Conservation (phyloP, 1,140 invertebrate genomes). For the Drosophila serrata region DNA sequence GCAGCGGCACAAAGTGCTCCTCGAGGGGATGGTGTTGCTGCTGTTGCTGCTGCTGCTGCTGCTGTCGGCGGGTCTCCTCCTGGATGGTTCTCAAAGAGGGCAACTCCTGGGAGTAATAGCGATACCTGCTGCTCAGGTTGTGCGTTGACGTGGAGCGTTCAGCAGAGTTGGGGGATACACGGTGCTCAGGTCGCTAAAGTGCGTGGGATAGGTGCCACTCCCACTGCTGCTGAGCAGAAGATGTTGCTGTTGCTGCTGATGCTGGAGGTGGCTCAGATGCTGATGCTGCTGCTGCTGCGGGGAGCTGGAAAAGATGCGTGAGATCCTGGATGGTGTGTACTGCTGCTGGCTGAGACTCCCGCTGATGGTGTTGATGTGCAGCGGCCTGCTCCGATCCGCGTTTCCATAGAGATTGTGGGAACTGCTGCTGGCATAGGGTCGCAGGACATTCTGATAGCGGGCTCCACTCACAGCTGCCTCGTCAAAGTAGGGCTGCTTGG, state of each 20-base stretch:
- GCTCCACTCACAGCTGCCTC: constrained; percentile 58
- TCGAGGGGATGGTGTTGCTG: constrained; percentile 52
- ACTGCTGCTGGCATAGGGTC: constrained; percentile 68
- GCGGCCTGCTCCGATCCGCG: constrained; percentile 57
- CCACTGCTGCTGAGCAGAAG: constrained; percentile 33
- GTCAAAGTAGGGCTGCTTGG: constrained; percentile 46
- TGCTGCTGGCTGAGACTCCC: constrained; percentile 52
- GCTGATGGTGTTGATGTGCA: constrained; percentile 82
- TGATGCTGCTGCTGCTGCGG: constrained; percentile 86
- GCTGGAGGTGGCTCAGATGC: constrained; percentile 40
- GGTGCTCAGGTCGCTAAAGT: constrained; percentile 93
- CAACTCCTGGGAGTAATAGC: constrained; percentile 90
- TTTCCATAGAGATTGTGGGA: constrained; percentile 67
- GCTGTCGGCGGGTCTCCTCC: constrained; percentile 87
- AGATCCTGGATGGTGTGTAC: constrained; percentile 86
- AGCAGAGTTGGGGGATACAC: constrained; percentile 93
- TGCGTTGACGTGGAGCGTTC: constrained; percentile 90
- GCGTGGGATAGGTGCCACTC: constrained; percentile 86
- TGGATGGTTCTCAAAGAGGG: constrained; percentile 91
- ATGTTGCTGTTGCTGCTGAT: constrained; percentile 87
- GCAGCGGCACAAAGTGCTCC: constrained; percentile 87
- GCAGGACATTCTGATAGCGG: constrained; percentile 74
- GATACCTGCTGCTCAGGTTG: constrained; percentile 87
- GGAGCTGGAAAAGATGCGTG: constrained; percentile 89
- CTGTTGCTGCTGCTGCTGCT: constrained; percentile 44